phyloP scores from a whole-genome alignment of 2,113 vertebrate genomes.

The Jaculus jaculus region DNA sequence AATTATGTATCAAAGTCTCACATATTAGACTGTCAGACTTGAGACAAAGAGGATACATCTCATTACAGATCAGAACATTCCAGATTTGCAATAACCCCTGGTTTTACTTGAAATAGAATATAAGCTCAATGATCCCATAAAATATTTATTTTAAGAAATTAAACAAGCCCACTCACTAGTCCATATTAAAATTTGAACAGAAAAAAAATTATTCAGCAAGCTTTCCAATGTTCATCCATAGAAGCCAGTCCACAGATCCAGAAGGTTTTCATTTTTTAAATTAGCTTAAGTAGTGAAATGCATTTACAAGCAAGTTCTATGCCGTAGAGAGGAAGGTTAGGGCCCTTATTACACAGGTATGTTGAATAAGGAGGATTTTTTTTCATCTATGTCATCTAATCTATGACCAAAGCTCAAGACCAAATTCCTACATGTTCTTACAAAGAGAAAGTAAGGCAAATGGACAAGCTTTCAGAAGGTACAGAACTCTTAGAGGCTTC shows the following conservation, averaged over 20 bases:
- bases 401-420: background rate
- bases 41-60: too few relatives aligned
- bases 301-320: background rate
- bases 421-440: background rate
- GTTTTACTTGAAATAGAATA: slow-evolving; percentile 43
- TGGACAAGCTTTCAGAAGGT: background rate
- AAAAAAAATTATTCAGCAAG: slow-evolving; percentile 14
- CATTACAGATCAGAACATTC: background rate
- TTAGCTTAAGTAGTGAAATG: background rate
- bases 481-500: background rate
- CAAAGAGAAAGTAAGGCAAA: rapidly evolving
- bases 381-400: background rate
- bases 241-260: background rate
- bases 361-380: background rate
- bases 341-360: background rate
- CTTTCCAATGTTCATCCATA: background rate
- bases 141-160: slow-evolving; percentile 50
- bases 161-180: background rate
- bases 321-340: background rate
- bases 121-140: slow-evolving; percentile 44
- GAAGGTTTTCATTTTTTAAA: background rate
- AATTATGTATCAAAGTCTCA: background rate
- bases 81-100: slow-evolving; percentile 29
- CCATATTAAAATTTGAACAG: slow-evolving; percentile 3
- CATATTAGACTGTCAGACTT: background rate